These are phyloP conservation scores for Hypena proboscidalis DNA, from an alignment of 2,888 invertebrate species.

Conservation along the genomic window DNA sequence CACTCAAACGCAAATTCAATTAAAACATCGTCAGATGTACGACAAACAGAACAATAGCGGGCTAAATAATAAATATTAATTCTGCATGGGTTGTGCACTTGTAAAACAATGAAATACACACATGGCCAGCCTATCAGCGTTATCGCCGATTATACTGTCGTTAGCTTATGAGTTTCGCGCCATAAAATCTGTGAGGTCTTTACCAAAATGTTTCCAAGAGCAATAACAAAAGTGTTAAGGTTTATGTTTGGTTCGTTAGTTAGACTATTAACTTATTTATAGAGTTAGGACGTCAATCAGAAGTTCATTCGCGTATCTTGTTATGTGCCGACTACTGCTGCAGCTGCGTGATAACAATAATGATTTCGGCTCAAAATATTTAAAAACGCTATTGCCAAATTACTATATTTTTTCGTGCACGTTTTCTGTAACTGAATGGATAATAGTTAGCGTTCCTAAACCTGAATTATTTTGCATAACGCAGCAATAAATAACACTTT, in stretches of 20 bases:
- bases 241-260: slow-evolving; percentile 8
- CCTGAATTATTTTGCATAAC: no score
- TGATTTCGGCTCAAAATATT: neutral
- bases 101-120: slow-evolving; percentile 26
- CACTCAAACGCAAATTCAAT: slow-evolving; percentile 19
- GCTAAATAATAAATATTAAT: slow-evolving; percentile 39
- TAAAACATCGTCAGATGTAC: slow-evolving; percentile 23
- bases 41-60: slow-evolving; percentile 34
- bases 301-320: slow-evolving; percentile 23
- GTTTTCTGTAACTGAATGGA: no score
- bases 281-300: slow-evolving; percentile 21
- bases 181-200: slow-evolving; percentile 52
- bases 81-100: slow-evolving; percentile 44
- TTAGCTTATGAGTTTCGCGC: slow-evolving; percentile 36
- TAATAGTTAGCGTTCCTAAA: no score
- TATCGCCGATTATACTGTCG: slow-evolving; percentile 31
- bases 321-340: slow-evolving; percentile 14
- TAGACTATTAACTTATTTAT: slow-evolving; percentile 23
- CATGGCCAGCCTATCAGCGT: slow-evolving; percentile 18
- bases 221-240: slow-evolving; percentile 3
- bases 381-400: neutral
- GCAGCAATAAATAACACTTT: no score
- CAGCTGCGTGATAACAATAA: slow-evolving; percentile 30
- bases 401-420: no score
- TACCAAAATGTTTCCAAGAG: slow-evolving; percentile 48